Percentiles rank a stretch among this genome's conserved stretches.
Conservation (phyloP, 2,797 vertebrate species). For the Trachops cirrhosus region DNA sequence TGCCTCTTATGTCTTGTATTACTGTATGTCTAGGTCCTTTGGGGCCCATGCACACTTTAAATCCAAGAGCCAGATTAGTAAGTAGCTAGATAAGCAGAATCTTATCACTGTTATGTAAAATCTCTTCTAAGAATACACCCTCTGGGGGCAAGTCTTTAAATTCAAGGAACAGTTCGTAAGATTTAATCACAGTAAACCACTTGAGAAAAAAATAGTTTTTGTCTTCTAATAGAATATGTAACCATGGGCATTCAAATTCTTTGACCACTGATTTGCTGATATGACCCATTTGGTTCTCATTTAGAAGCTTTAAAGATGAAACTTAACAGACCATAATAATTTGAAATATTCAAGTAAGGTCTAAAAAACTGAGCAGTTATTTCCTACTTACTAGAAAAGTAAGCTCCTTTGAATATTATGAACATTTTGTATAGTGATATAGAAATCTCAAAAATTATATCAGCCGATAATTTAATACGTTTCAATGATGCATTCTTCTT, state of each 20-base stretch:
- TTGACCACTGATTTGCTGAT: not conserved
- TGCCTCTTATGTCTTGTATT: not conserved
- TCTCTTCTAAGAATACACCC: not conserved
- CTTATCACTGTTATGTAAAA: not conserved
- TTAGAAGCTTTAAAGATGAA: slow-evolving; percentile 6
- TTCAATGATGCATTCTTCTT: not conserved
- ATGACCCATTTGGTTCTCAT: not conserved
- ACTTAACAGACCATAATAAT: not conserved
- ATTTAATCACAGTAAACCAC: not conserved
- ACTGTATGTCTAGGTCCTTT: not conserved
- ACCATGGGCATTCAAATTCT: not conserved
- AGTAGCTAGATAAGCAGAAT: not conserved
- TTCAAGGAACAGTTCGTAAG: not conserved
- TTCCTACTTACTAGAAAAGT: not conserved
- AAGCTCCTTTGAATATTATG: not conserved
- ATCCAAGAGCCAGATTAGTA: not conserved
- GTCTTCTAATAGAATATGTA: not conserved
- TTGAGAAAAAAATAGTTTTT: not conserved
- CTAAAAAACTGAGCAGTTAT: slow-evolving; percentile 6
- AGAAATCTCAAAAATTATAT: slow-evolving; percentile 27
- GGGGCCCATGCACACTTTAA: not conserved
- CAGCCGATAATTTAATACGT: slow-evolving; percentile 23
- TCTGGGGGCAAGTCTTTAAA: not conserved
- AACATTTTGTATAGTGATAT: not conserved
- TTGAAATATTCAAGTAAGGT: slow-evolving; percentile 30